phyloP scores from a whole-genome alignment of 2,797 vertebrate genomes.

The Podargus strigoides region DNA sequence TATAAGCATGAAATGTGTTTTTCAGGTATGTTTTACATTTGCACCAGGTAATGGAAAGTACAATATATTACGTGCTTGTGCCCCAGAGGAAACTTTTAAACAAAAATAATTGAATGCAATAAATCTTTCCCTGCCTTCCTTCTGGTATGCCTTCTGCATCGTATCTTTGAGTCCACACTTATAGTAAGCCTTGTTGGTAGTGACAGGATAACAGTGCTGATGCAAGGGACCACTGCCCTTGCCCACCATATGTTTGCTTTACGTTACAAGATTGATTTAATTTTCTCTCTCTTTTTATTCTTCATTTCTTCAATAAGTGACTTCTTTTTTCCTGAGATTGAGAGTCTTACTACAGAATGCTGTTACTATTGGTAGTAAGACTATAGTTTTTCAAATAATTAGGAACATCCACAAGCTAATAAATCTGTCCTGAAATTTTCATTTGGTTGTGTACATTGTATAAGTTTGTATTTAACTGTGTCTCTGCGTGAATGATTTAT shows the following conservation, averaged over 20 bases:
- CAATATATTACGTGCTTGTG: constrained; percentile 77
- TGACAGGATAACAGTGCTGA: not conserved
- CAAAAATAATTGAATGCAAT: constrained; percentile 78
- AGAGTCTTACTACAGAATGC: constrained; percentile 39
- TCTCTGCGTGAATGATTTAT: constrained; percentile 53
- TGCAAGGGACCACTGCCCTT: not conserved
- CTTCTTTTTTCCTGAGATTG: constrained; percentile 7
- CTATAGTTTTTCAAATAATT: constrained; percentile 65
- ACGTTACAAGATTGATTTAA: not conserved
- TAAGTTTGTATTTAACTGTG: constrained; percentile 55
- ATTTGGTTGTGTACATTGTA: constrained; percentile 57
- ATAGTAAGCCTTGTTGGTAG: constrained; percentile 20
- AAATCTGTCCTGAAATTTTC: constrained; percentile 71
- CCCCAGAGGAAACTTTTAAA: constrained; percentile 75
- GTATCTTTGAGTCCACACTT: constrained; percentile 33
- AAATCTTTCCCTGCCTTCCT: constrained; percentile 70
- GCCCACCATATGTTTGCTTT: constrained; percentile 11
- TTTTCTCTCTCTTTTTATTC: constrained; percentile 17
- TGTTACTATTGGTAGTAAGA: constrained; percentile 43
- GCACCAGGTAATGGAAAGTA: constrained; percentile 78
- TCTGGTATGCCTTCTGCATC: constrained; percentile 51
- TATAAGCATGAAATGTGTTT: constrained; percentile 74
- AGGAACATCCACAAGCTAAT: constrained; percentile 70
- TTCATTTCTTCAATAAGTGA: not conserved
- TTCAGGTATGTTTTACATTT: constrained; percentile 80